Evolutionary conservation across 2,888 invertebrate genomes (phyloP).

Genomic region (Drosophila falleni): DNA sequence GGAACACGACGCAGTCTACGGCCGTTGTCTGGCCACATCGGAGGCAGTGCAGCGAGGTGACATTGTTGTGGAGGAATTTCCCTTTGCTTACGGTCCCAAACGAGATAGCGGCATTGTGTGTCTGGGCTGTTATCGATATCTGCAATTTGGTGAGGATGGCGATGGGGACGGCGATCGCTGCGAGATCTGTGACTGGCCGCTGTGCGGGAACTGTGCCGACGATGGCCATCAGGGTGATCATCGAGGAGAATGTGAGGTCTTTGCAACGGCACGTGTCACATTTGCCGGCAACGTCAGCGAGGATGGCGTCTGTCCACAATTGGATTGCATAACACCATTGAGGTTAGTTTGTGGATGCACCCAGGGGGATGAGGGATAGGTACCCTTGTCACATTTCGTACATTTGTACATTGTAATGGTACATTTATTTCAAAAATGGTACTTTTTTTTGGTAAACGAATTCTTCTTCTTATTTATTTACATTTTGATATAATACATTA

Average conservation of each 20-base stretch:
- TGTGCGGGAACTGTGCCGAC: conserved; percentile 86
- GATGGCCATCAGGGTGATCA: conserved; percentile 85
- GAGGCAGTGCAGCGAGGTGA: conserved; percentile 90
- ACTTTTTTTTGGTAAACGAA: too few relatives aligned
- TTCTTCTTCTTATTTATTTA: too few relatives aligned
- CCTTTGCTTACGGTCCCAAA: conserved; percentile 92
- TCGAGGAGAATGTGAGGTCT: conserved; percentile 89
- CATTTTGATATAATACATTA: too few relatives aligned
- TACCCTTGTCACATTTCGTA: neutral
- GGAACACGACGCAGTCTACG: conserved; percentile 87
- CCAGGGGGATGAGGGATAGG: neutral
- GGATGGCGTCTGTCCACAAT: conserved; percentile 88
- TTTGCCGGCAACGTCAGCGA: conserved; percentile 88
- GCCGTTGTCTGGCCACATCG: conserved; percentile 90
- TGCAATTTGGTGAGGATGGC: conserved; percentile 83
- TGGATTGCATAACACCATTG: conserved; percentile 93
- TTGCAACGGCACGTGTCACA: conserved; percentile 87
- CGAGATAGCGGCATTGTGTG: conserved; percentile 90
- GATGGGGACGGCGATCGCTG: conserved; percentile 86
- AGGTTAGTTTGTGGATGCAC: conserved; percentile 86
- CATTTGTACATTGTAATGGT: too few relatives aligned
- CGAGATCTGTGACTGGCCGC: conserved; percentile 90
- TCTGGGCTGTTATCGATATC: conserved; percentile 90
- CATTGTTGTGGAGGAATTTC: conserved; percentile 89
- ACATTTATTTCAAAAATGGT: too few relatives aligned